These are phyloP conservation scores for Onchidella celtica DNA, from an alignment of 2,888 invertebrate species.

Conservation along the genomic window DNA sequence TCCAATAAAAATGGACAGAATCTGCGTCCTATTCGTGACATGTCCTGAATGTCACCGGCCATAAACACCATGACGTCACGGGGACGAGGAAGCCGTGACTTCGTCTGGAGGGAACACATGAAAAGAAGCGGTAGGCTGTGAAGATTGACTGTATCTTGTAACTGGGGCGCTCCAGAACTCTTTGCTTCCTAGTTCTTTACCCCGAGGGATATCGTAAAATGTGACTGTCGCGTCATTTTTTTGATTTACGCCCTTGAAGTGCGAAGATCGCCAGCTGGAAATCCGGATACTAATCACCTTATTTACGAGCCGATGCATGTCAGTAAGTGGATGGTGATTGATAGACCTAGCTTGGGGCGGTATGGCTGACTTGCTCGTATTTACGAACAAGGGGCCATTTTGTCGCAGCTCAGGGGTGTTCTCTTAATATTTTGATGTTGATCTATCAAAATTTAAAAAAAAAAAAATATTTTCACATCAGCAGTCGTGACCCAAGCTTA, in stretches of 20 bases:
- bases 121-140: background rate
- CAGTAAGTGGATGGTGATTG: background rate
- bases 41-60: no score
- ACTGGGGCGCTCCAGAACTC: background rate
- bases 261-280: background rate
- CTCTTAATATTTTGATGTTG: no score
- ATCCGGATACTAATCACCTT: background rate
- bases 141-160: background rate
- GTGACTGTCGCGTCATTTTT: background rate
- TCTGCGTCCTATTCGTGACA: no score
- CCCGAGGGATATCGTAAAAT: background rate
- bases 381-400: no score
- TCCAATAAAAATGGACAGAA: no score
- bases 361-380: no score
- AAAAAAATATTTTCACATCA: no score
- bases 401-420: no score
- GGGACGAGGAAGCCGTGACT: background rate
- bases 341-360: no score
- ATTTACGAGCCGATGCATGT: background rate
- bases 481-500: no score
- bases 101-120: background rate
- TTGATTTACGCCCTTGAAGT: background rate
- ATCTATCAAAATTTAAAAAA: no score
- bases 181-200: constrained; percentile 1
- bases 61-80: background rate